phyloP scores from a whole-genome alignment of 1,140 invertebrate species.

The Zaprionus capensis region DNA sequence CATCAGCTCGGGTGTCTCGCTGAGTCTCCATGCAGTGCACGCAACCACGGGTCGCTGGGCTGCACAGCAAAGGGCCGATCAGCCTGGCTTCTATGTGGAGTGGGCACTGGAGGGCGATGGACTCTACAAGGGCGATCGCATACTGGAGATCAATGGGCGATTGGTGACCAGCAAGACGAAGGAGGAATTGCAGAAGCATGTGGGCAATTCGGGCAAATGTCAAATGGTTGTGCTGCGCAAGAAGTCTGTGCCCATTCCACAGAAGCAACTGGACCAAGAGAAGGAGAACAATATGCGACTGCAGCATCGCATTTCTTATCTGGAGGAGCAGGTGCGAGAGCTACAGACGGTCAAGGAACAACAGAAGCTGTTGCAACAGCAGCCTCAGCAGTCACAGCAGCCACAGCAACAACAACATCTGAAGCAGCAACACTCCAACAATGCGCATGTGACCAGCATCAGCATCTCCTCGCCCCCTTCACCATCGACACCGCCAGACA shows the following conservation, averaged over 20 bases:
- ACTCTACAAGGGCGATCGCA: conserved; percentile 90
- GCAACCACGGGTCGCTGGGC: conserved; percentile 87
- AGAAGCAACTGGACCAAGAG: conserved; percentile 74
- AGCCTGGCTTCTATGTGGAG: conserved; percentile 88
- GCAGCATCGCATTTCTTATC: conserved; percentile 93
- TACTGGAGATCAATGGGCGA: conserved; percentile 94
- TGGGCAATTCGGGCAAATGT: conserved; percentile 80
- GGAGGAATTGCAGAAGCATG: conserved; percentile 87
- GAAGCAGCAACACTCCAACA: conserved; percentile 39
- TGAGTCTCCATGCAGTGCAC: conserved; percentile 88
- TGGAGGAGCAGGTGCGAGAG: conserved; percentile 93
- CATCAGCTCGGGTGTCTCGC: conserved; percentile 81
- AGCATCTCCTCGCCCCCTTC: conserved; percentile 81
- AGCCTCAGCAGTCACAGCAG: conserved; percentile 22
- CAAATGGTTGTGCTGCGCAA: conserved; percentile 87
- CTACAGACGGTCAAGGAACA: conserved; percentile 85
- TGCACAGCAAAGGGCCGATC: conserved; percentile 86
- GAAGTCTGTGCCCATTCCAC: conserved; percentile 67
- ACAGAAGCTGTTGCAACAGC: conserved; percentile 18
- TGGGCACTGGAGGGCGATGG: conserved; percentile 91
- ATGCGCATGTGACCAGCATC: conserved; percentile 81
- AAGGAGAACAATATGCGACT: conserved; percentile 92
- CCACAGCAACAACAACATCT: conserved; percentile 34
- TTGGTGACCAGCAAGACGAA: conserved; percentile 88
- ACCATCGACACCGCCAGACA: conserved; percentile 73